Percentiles rank a stretch among this genome's conserved stretches.
Evolutionary conservation across 2,797 vertebrate genomes (phyloP).

Genomic region (Esox masquinongy): DNA sequence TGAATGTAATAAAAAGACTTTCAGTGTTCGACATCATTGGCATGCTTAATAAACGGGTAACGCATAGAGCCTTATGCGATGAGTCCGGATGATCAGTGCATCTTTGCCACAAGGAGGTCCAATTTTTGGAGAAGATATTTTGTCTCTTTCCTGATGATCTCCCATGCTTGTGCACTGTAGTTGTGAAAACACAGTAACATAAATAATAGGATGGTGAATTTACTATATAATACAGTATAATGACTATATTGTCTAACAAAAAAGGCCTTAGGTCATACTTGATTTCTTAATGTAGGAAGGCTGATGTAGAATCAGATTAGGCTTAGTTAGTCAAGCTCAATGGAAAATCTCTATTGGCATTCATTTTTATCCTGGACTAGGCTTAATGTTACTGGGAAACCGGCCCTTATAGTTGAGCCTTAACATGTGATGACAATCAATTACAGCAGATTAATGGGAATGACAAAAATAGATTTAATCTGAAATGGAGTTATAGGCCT

Average conservation of each 20-base stretch:
- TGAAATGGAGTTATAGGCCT: too few species aligned
- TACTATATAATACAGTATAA: background rate
- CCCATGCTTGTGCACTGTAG: conserved; percentile 17
- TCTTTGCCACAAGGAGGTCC: background rate
- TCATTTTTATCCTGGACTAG: too few species aligned
- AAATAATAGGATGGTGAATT: background rate
- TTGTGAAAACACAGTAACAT: conserved; percentile 1
- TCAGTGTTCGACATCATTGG: background rate
- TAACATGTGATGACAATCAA: too few species aligned
- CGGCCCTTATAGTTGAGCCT: too few species aligned
- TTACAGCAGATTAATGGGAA: too few species aligned
- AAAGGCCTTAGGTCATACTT: too few species aligned
- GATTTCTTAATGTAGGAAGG: too few species aligned
- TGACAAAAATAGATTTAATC: too few species aligned
- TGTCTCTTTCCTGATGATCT: conserved; percentile 14
- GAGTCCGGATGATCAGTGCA: background rate
- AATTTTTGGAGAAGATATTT: conserved; percentile 1
- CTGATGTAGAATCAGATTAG: too few species aligned
- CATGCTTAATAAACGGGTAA: background rate
- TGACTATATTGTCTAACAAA: background rate
- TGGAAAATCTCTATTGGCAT: too few species aligned
- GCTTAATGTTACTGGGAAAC: too few species aligned
- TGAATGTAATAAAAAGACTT: background rate
- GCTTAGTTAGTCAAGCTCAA: too few species aligned
- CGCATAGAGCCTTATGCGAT: background rate